Evolutionary conservation across 2,113 vertebrate species (phyloP), one percentile per base, ranked within the genome.

Genomic region (Pipa parva): DNA sequence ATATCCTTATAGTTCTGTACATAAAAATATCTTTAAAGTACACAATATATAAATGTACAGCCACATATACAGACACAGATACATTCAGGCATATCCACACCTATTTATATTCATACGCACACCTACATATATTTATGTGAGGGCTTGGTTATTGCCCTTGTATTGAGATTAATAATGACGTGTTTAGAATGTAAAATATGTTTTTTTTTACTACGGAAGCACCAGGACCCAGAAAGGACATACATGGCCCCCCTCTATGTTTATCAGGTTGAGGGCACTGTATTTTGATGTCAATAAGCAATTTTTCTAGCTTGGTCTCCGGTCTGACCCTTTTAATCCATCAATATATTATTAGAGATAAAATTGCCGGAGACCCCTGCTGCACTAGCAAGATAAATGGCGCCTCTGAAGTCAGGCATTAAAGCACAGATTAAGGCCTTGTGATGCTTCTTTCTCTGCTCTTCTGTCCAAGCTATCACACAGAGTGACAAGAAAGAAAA

Each of bases 271-370:
- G 92, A 95, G 90, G 95, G 92, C 93, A 97, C 95, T 97, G 97
- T 99, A 99, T 99, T 99, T 98, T 99, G 95, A 99, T 98, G 95
- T 99, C 97, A 99, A 99, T 99, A 98, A 99, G 97, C 97, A 99
- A 99, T 99, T 99, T 99, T 98, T 99, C 97, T 92, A 97, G 95
- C 93, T 95, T 91, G 91, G 91, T 99, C 95, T 97, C 92, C 93
- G 94, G 94, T 92, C 95, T 97, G 97, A 98, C 97, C 97, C 95
- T 95, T 99, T 99, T 99, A 99, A 99, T 99, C 97, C 97, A 98
- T 99, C 95, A 97, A 98, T 99, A 98, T 97, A 99, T 99, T 98
- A 98, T 98, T 99, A 98, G 95, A 99, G 97, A 99, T 99, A 98
- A 98, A 99, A 95, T 99, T 99, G 94, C 93, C 93, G 93, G 93